Evolutionary conservation across 2,797 vertebrate species (phyloP).

Genomic region (Enteromius viviparus): DNA sequence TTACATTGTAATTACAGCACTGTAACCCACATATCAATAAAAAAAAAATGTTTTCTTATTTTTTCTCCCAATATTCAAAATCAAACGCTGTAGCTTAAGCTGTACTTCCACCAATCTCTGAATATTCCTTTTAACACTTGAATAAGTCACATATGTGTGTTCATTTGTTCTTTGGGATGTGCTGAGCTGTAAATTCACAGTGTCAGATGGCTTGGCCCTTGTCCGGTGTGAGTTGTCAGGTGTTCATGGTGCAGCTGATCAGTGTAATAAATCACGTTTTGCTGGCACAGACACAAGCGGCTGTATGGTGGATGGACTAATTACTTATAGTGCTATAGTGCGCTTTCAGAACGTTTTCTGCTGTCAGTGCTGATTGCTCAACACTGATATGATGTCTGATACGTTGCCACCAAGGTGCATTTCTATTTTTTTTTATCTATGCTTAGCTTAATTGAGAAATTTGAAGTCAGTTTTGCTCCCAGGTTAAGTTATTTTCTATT

Average conservation of each 20-base stretch:
- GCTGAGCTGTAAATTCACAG: constrained; percentile 29
- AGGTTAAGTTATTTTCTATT: constrained; percentile 29
- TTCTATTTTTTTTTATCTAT: constrained; percentile 5
- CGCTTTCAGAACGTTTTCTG: constrained; percentile 38
- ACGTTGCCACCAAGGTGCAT: constrained; percentile 7
- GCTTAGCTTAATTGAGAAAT: constrained; percentile 28
- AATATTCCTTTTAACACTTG: background rate
- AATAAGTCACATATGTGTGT: constrained; percentile 17
- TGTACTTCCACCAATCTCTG: background rate
- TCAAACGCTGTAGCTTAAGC: background rate
- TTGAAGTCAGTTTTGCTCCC: background rate
- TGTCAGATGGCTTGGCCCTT: constrained; percentile 39
- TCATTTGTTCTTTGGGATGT: constrained; percentile 18
- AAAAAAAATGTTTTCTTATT: background rate
- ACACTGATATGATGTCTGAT: constrained; percentile 43
- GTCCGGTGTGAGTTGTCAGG: constrained; percentile 48
- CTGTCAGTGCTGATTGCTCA: constrained; percentile 45
- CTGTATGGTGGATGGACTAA: constrained; percentile 51
- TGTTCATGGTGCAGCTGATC: constrained; percentile 43
- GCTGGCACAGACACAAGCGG: constrained; percentile 22
- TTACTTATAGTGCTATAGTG: constrained; percentile 52
- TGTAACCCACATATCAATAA: background rate
- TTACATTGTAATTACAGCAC: background rate
- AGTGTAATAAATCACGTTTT: constrained; percentile 56
- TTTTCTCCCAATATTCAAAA: background rate